Evolutionary conservation across 2,888 invertebrate genomes (phyloP), one percentile per base, ranked within the genome.

Genomic region (Mythimna ferrago): DNA sequence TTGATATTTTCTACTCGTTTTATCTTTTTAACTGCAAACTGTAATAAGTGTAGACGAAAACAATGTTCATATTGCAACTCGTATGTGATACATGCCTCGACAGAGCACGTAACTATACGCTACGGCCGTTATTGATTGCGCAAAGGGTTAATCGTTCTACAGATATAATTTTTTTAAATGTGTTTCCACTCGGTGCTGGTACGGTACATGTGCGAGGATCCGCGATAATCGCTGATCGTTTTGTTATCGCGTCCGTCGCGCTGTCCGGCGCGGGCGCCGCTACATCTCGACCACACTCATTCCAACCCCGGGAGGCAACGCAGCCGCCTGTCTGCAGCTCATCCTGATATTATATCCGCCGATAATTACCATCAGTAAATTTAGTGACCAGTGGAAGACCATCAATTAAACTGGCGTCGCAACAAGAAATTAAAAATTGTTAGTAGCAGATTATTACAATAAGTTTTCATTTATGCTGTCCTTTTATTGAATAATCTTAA

Each of bases 181-280:
- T 82, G 63, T 80, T 86, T 83, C 77, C 83, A 84, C 77, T 79
- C 66, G 63, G 41, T 85, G 75, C 70, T 80, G 78, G 81, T 82
- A 82, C 81, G 84, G 86, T 84, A 87, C 88, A 88, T 88, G 89
- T 87, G 88, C 82, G 80, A 76, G 89, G 92, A 92, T 92, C 90
- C 90, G 86, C 88, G 94, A 93, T 95, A 93, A 95, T 95, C 95
- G 91, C 79, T 88, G 93, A 94, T 95, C 92, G 91, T 79, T 26
- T 79, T 87, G 93, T 94, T 96, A 96, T 96, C 96, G 90, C 92
- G 94, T 93, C 93, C 92, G 94, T 88, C 89, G 89, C 89, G 87
- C 88, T 92, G 93, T 92, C 93, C 94, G 93, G 70, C 94, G 93
- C 92, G 91, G 90, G 87, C 94, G 93, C 92, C 91, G 90, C 85